A percentile compares a stretch with the other conserved stretches of the same genome.
Evolutionary conservation across 2,888 invertebrate species (phyloP).

Genomic region (Nomada flava): DNA sequence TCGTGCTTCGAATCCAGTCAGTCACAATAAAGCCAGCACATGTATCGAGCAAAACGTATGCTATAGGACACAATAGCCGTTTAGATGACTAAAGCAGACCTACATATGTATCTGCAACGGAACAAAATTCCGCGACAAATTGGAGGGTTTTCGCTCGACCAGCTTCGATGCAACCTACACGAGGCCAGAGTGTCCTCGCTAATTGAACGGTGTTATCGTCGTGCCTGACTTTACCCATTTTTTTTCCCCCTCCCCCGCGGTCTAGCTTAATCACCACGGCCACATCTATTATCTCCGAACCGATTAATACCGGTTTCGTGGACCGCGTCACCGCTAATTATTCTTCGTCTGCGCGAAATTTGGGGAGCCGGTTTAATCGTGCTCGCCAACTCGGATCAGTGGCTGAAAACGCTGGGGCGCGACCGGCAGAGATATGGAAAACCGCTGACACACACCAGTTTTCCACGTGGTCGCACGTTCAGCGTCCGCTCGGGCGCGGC

Average conservation of each 20-base stretch:
- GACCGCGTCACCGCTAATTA: slow-evolving; percentile 64
- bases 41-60: too few species aligned
- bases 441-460: slow-evolving; percentile 66
- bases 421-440: slow-evolving; percentile 65
- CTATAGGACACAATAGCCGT: neutral
- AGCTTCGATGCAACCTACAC: neutral
- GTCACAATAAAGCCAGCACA: neutral
- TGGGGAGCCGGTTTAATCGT: slow-evolving; percentile 40
- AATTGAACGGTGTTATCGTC: slow-evolving; percentile 29
- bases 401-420: slow-evolving; percentile 45
- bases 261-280: neutral
- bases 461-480: slow-evolving; percentile 64
- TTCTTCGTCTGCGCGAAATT: slow-evolving; percentile 54
- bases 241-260: neutral
- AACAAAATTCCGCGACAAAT: slow-evolving; percentile 24
- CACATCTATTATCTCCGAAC: slow-evolving; percentile 47
- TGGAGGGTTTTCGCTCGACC: slow-evolving; percentile 13
- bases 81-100: neutral
- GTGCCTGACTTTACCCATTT: neutral
- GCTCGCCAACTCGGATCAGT: slow-evolving; percentile 30
- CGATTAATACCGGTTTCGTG: slow-evolving; percentile 50
- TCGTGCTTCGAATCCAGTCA: slow-evolving; percentile 22
- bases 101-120: neutral
- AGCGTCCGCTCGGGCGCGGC: slow-evolving; percentile 1
- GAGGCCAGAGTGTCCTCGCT: neutral